These are phyloP conservation scores for mouse (Mus musculus) DNA, from an alignment of 2,113 vertebrate genomes.

Conservation along the genomic window GRCm39 chr3:71006501-71007000, in stretches of 20 bases:
- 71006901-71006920: background rate
- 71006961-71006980: too few relatives aligned
- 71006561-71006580: background rate
- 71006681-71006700: background rate
- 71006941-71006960: background rate
- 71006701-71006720: background rate
- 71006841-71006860: background rate
- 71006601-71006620: fast-evolving
- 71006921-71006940: background rate
- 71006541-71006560: background rate
- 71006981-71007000: too few relatives aligned
- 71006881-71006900: background rate
- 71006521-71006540: background rate
- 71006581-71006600: fast-evolving
- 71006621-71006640: too few relatives aligned
- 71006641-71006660: background rate
- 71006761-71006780: background rate
- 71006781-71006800: background rate
- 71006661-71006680: too few relatives aligned
- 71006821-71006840: too few relatives aligned
- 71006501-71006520: background rate
- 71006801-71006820: background rate
- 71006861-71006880: background rate
- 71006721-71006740: background rate
- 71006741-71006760: fast-evolving